Evolutionary conservation across 2,113 vertebrate species (phyloP), one percentile per base, ranked within the genome.

Genomic region (Kryptolebias marmoratus): DNA sequence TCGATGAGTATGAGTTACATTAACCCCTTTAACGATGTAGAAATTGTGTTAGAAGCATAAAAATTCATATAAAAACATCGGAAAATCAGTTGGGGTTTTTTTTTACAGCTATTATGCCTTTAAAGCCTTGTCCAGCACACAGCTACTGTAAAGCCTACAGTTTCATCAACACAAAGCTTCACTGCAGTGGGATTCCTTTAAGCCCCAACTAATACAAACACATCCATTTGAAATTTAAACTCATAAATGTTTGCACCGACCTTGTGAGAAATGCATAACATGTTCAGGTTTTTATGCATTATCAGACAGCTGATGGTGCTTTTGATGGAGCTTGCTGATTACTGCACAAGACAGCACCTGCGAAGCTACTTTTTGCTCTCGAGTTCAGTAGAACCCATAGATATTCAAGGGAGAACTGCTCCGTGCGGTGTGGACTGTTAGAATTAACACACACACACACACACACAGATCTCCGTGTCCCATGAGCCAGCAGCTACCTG

Each of bases 401-500:
- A 49, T 14, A 16, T 15, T 15, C 16, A 13, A 47, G 15, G 15
- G 13, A 45, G 4, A 83, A 47, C 44, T 68, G 27, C 11, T 42
- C 4, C 10, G 8, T 14, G 54, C 0, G 60, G 32, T 28, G 45
- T 14, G 18, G 52, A 50, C 49, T 28, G 22, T 22, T 22, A 22
- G 39, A 53, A 28, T 50, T 10, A n/a, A 71, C 44, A 14, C 3
- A 14, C 30, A 30, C 58, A 71, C 44, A 14, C 3, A 14, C 30
- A 30, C 58, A 27, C 48, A 62, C 66, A 28, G 32, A 55, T 42
- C 45, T 65, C 54, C 39, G 52, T 5, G 58, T 62, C 80, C 75
- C 59, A 36, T 1, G 75, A 80, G 80, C 27, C 55, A 16, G 53
- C 58, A 73, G 11, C 28, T 64, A 53, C 53, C 67, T 4, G 65